Percentiles rank a stretch among this genome's conserved stretches.
Evolutionary conservation across 2,113 vertebrate genomes (phyloP).

Genomic region (Actenoides lindsayi): DNA sequence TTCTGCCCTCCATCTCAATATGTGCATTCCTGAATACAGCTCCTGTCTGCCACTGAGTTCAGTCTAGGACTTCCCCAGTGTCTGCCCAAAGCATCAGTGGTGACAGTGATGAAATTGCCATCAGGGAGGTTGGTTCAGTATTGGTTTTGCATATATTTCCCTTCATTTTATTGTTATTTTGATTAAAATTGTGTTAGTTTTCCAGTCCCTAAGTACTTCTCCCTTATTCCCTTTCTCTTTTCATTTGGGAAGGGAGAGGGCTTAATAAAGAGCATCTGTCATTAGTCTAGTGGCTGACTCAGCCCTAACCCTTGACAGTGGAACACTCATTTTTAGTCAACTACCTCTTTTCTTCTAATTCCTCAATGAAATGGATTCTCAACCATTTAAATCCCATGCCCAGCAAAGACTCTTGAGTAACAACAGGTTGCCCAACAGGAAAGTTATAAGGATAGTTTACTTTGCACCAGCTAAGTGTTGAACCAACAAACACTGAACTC

Average conservation of each 20-base stretch:
- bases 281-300: neutral
- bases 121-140: neutral
- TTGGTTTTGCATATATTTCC: neutral
- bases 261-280: neutral
- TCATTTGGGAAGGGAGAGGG: neutral
- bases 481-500: constrained; percentile 53
- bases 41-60: too few relatives aligned
- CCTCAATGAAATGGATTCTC: neutral
- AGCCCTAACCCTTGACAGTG: neutral
- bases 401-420: neutral
- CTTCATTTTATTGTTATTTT: neutral
- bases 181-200: neutral
- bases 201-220: neutral
- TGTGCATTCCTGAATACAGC: too few relatives aligned
- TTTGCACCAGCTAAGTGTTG: constrained; percentile 29
- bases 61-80: too few relatives aligned
- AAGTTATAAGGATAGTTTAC: constrained; percentile 20
- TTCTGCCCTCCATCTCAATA: too few relatives aligned
- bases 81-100: neutral
- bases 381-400: neutral
- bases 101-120: neutral
- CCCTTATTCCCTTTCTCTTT: neutral
- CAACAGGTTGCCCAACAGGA: neutral
- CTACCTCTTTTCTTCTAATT: neutral
- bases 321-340: neutral